These are phyloP conservation scores for Patella vulgata DNA, from an alignment of 1,140 invertebrate species.

Conservation along the genomic window DNA sequence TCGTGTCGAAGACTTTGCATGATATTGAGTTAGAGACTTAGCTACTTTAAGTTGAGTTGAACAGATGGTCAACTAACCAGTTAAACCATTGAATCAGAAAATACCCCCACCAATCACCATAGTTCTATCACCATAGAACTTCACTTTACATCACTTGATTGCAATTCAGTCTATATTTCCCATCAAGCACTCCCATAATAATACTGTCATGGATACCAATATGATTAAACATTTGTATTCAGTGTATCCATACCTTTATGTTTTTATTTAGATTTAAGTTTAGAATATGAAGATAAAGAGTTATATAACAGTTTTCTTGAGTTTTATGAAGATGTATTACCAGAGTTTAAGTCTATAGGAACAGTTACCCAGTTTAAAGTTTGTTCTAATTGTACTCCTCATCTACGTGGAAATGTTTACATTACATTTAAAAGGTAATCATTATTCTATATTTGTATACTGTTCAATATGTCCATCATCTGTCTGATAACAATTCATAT, in stretches of 20 bases:
- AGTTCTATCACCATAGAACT: too few relatives aligned
- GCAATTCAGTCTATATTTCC: not conserved
- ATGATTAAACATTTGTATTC: not conserved
- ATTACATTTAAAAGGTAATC: conserved; percentile 79
- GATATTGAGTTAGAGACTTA: too few relatives aligned
- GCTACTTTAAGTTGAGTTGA: too few relatives aligned
- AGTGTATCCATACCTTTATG: not conserved
- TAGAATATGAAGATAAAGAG: conserved; percentile 88
- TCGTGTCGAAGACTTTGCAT: too few relatives aligned
- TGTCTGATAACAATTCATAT: too few relatives aligned
- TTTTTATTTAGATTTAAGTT: conserved; percentile 72
- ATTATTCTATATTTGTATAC: too few relatives aligned
- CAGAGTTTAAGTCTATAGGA: conserved; percentile 85
- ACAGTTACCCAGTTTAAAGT: conserved; percentile 83
- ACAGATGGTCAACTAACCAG: too few relatives aligned
- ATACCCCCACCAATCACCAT: too few relatives aligned
- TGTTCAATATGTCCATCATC: too few relatives aligned
- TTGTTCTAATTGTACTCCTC: conserved; percentile 86
- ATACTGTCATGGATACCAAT: not conserved
- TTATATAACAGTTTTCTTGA: conserved; percentile 83
- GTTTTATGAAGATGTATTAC: conserved; percentile 87
- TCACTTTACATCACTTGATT: too few relatives aligned
- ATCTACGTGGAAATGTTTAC: conserved; percentile 91
- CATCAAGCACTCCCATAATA: not conserved
- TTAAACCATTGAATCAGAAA: too few relatives aligned